phyloP scores from a whole-genome alignment of 1,140 invertebrate species.

The Drosophila pandora region DNA sequence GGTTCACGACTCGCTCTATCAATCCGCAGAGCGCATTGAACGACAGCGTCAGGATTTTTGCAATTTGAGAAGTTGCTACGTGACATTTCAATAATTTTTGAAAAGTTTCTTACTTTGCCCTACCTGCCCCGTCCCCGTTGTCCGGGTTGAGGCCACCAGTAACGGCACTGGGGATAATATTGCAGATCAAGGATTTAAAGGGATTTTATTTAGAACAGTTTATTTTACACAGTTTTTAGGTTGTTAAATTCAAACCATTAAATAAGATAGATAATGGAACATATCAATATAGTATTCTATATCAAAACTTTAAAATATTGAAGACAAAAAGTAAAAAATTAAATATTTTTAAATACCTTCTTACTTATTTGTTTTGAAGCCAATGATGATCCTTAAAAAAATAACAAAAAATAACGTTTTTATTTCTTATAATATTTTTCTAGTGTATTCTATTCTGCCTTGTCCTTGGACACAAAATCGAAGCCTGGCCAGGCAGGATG shows the following conservation, averaged over 20 bases:
- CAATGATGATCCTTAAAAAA: no score
- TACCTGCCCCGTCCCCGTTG: constrained; percentile 9
- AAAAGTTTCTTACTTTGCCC: constrained; percentile 75
- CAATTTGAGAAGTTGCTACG: constrained; percentile 84
- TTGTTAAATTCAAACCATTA: no score
- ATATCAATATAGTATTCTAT: no score
- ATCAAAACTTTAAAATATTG: no score
- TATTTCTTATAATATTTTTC: constrained; percentile 28
- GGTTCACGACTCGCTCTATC: constrained; percentile 71
- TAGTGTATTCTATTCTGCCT: constrained; percentile 60
- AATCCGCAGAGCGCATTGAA: constrained; percentile 83
- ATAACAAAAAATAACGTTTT: no score
- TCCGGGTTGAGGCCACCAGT: constrained; percentile 10
- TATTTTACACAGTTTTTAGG: no score
- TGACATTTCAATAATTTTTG: constrained; percentile 84
- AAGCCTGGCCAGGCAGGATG: constrained; percentile 49
- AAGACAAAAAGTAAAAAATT: no score
- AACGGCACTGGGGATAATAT: constrained; percentile 15
- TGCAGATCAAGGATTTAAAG: background rate
- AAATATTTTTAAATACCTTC: no score
- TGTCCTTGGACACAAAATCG: constrained; percentile 74
- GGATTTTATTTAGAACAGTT: no score
- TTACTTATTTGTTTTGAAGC: no score
- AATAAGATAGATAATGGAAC: no score
- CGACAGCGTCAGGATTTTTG: constrained; percentile 84